A percentile compares a stretch with the other conserved stretches of the same genome.
Evolutionary conservation across 1,140 invertebrate species (phyloP).

Genomic region (Leptestheria dahalacensis): DNA sequence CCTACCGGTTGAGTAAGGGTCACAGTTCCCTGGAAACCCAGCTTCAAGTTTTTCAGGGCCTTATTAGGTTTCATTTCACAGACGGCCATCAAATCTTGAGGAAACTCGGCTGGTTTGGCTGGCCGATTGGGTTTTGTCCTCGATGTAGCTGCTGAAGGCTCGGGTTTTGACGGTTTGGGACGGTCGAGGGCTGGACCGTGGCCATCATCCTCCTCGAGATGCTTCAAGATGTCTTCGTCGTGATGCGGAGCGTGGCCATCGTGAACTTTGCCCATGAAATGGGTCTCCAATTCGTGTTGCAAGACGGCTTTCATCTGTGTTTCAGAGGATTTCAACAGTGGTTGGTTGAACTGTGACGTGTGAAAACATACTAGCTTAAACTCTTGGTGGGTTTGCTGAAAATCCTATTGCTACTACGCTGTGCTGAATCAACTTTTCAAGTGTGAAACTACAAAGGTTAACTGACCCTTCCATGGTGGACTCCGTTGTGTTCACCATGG

Average conservation of each 20-base stretch:
- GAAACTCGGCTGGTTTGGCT: background rate
- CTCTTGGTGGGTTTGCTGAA: too few species aligned
- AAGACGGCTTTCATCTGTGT: constrained; percentile 10
- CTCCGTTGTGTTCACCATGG: constrained; percentile 14
- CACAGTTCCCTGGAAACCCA: background rate
- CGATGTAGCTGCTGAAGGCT: background rate
- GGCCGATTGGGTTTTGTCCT: background rate
- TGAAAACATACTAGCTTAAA: too few species aligned
- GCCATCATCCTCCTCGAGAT: constrained; percentile 14
- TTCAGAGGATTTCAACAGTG: too few species aligned
- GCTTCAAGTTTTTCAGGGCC: background rate
- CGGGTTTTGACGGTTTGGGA: background rate
- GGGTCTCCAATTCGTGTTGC: constrained; percentile 8
- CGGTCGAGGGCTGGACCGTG: constrained; percentile 11
- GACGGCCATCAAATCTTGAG: background rate
- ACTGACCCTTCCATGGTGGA: constrained; percentile 11
- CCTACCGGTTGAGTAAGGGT: background rate
- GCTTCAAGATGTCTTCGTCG: constrained; percentile 7
- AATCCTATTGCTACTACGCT: too few species aligned
- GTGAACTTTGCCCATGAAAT: constrained; percentile 1
- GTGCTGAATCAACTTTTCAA: background rate
- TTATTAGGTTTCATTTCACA: constrained; percentile 5
- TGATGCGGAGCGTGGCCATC: constrained; percentile 12
- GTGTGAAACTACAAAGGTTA: background rate
- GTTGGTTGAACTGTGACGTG: too few species aligned